Evolutionary conservation across 1,140 invertebrate genomes (phyloP), one percentile per base, ranked within the genome.

Genomic region (Acyrthosiphon pisum): DNA sequence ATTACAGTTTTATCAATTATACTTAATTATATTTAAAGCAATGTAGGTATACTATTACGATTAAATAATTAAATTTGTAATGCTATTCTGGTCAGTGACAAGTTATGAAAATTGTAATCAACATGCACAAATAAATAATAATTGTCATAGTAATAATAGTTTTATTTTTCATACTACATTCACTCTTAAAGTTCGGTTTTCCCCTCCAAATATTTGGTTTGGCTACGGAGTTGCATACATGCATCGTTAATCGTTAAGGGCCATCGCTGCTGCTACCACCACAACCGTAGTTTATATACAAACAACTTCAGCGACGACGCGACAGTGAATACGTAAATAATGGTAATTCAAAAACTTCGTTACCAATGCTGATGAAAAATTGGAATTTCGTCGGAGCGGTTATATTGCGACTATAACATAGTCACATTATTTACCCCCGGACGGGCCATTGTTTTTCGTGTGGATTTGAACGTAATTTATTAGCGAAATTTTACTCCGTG

Each of bases 261-360:
- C 37, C 6, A 83, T 37, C 35, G 35, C 6, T 37, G 35, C 35
- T 81, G 37, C 81, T 37, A 81, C 6, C 30, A 22, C n/a, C 22
- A 14, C 83, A 0, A 30, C 23, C 9, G 23, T 41, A 41, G 37
- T 41, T 26, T 41, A 37, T 84, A 26, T 84, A 84, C 22, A 26
- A 84, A 44, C 83, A 26, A 84, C 37, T 37, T 41, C 83, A 37
- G 83, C 83, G 83, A 44, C 41, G 83, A 83, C 76, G 22, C 41
- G 83, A 83, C 35, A 18, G 37, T 26, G 37, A 87, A 87, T 46
- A 87, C 84, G 84, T 87, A 87, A 87, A 87, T 87, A 48, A 87
- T 87, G 84, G 84, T 87, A 87, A 87, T 87, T 87, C 44, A n/a
- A 46, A 87, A 87, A 46, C 84, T 87, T 46, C 84, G 84, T 84